A percentile compares a stretch with the other conserved stretches of the same genome.
Conservation (phyloP, 2,888 invertebrate genomes). For the Andrena praecox region DNA sequence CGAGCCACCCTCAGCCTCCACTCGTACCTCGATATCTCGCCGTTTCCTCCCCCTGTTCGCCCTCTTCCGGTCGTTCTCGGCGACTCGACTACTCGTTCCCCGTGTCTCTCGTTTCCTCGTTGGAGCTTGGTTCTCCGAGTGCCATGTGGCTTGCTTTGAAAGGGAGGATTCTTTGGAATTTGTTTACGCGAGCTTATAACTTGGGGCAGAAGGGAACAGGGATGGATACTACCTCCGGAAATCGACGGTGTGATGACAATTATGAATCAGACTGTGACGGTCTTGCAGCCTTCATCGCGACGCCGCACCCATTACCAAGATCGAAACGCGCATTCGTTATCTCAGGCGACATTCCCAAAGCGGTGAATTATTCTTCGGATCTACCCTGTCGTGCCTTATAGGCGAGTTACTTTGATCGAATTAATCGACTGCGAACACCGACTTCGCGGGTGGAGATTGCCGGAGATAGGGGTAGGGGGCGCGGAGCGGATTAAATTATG, state of each 20-base stretch:
- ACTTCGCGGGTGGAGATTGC: constrained; percentile 2
- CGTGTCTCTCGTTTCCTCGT: constrained; percentile 14
- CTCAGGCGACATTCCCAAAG: neutral
- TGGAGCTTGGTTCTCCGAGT: neutral
- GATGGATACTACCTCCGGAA: too few relatives aligned
- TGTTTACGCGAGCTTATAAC: neutral
- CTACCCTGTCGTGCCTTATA: constrained; percentile 32
- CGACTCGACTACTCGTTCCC: constrained; percentile 10
- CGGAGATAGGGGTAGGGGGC: neutral
- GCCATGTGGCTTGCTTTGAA: neutral
- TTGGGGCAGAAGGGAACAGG: neutral
- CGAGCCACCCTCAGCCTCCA: constrained; percentile 26
- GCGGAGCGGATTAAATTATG: constrained; percentile 64
- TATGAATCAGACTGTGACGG: neutral
- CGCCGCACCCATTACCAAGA: neutral
- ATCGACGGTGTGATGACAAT: too few relatives aligned
- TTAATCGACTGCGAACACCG: constrained; percentile 51
- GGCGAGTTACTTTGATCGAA: constrained; percentile 47
- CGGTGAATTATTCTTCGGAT: neutral
- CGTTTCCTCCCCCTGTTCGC: constrained; percentile 6
- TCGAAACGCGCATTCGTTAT: neutral
- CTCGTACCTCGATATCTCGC: constrained; percentile 6
- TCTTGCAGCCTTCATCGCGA: neutral
- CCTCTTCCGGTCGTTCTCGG: constrained; percentile 3
- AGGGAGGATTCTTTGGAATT: neutral